Evolutionary conservation across 1,140 invertebrate species (phyloP), one percentile per base, ranked within the genome.

Genomic region (Drosophila dunni): DNA sequence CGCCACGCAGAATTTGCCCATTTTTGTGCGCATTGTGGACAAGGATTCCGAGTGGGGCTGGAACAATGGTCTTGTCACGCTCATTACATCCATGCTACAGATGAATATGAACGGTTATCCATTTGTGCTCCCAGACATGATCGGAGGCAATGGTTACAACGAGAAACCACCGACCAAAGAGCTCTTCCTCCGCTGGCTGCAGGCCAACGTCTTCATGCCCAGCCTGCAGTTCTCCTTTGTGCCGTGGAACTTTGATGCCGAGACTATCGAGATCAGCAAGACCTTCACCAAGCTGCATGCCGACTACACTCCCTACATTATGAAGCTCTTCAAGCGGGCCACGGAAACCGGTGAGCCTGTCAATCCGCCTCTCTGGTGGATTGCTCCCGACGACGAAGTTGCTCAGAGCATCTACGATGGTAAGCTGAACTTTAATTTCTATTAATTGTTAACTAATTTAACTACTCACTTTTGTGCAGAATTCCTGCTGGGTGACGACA

Each of bases 291-390:
- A 94, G 13, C 91, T 98, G 1, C 97, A 97, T 85, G 94, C 94
- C n/a, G 80, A 94, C 15, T 95, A 95, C 76, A 93, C 95, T 0
- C 93, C 94, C 11, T 91, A 93, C 38, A 96, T 98, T 33, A 82
- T 95, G 15, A 90, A 92, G 7, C 92, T 94, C 42, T 96, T 96
- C 89, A 90, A 94, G 61, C 92, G 93, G 56, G 93, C 95, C 10
- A 94, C 95, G 0, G 46, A 85, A 1, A 93, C 93, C 3, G 97
- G 97, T 60, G 93, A 94, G 8, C 97, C 97, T 0, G 94, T 97
- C 40, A 97, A 98, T 93, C 93, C 96, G n/a, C 97, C 97, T 0
- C 94, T 98, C n/a, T 98, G 97, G 97, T 98, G 97, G 97, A 93
- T 97, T 1, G 95, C 96, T 72, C 97, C 97, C 0, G 93, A 91